A percentile compares a stretch with the other conserved stretches of the same genome.
Evolutionary conservation across 1,140 invertebrate species (phyloP).

Genomic region (Bombus confusus): DNA sequence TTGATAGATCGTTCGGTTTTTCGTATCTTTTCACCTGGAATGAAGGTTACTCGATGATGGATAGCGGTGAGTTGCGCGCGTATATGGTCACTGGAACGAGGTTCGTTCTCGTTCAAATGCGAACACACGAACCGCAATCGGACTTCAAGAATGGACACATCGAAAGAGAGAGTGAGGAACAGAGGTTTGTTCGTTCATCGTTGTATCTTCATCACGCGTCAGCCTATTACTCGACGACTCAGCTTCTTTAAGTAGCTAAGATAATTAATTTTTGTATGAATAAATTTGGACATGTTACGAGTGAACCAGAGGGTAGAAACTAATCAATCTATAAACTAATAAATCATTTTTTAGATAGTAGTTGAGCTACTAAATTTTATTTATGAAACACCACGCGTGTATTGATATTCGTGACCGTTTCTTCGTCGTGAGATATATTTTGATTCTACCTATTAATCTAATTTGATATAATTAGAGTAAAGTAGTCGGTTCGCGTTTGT

Average conservation of each 20-base stretch:
- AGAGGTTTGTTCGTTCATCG: neutral
- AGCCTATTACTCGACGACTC: too few relatives aligned
- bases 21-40: neutral
- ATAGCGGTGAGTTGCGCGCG: neutral
- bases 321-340: neutral
- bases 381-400: too few relatives aligned
- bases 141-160: neutral
- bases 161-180: neutral
- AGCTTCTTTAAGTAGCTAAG: too few relatives aligned
- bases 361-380: neutral
- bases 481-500: neutral
- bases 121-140: neutral
- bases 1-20: slow-evolving; percentile 29
- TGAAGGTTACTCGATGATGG: slow-evolving; percentile 7
- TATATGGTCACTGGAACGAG: neutral
- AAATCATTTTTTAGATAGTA: neutral
- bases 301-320: too few relatives aligned
- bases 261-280: too few relatives aligned
- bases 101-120: neutral
- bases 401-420: neutral
- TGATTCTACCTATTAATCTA: too few relatives aligned
- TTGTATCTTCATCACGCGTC: too few relatives aligned
- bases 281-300: too few relatives aligned
- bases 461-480: too few relatives aligned
- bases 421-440: neutral